Percentiles rank a stretch among this genome's conserved stretches.
Evolutionary conservation across 2,797 vertebrate species (phyloP).

Genomic region (Caiman crocodilus): DNA sequence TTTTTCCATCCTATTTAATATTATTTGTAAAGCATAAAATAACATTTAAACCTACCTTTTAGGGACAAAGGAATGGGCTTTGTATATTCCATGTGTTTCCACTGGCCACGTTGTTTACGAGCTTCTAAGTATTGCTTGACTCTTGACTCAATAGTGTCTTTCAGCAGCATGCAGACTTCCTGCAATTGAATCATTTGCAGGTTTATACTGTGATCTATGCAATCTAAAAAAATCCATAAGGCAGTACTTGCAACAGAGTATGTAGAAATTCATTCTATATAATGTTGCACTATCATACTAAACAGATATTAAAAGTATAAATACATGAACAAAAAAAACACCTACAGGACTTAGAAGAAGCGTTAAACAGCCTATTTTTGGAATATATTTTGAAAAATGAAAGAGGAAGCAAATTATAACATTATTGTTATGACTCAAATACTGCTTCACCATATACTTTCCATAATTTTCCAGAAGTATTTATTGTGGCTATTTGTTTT

Average conservation of each 20-base stretch:
- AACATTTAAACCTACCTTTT: constrained; percentile 83
- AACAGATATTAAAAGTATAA: neutral
- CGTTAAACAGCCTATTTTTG: neutral
- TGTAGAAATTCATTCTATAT: neutral
- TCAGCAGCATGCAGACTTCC: constrained; percentile 89
- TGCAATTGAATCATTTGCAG: constrained; percentile 73
- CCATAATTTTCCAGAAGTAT: neutral
- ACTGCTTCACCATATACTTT: neutral
- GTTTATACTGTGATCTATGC: neutral
- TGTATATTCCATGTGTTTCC: constrained; percentile 82
- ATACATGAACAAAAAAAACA: neutral
- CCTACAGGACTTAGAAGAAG: neutral
- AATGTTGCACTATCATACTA: constrained; percentile 2
- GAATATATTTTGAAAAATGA: neutral
- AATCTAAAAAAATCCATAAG: constrained; percentile 30
- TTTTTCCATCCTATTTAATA: neutral
- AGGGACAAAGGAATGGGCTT: constrained; percentile 84
- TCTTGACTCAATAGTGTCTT: constrained; percentile 88
- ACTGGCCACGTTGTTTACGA: constrained; percentile 78
- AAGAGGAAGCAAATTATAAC: neutral
- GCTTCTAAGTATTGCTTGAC: constrained; percentile 86
- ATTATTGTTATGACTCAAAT: constrained; percentile 13
- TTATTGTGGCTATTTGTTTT: neutral
- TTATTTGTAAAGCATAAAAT: constrained; percentile 5
- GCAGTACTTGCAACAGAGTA: neutral